These are phyloP conservation scores for Sylvilagus floridanus DNA, from an alignment of 2,797 vertebrate genomes.

Conservation along the genomic window DNA sequence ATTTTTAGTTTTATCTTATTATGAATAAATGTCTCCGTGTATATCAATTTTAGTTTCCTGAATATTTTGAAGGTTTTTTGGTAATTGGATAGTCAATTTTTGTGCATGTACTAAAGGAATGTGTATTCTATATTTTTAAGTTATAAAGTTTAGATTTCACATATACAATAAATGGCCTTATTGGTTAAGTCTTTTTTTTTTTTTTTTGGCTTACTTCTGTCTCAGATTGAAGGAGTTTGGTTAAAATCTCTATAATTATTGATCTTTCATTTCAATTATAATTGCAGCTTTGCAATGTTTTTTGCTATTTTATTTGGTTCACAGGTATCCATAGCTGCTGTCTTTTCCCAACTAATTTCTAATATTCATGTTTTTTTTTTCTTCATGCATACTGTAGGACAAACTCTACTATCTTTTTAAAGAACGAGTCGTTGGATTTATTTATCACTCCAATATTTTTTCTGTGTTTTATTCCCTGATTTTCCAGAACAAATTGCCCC, in stretches of 20 bases:
- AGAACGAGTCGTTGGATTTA: neutral
- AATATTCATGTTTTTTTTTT: conserved; percentile 9
- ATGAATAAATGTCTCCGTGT: neutral
- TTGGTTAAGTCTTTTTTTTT: neutral
- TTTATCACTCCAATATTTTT: neutral
- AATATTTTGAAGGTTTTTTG: neutral
- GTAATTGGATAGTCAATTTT: neutral
- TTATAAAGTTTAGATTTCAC: neutral
- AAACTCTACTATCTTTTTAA: neutral
- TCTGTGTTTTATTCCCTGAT: neutral
- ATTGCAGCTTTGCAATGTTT: conserved; percentile 12
- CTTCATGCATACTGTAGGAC: neutral
- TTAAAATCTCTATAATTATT: neutral
- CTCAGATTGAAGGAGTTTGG: neutral
- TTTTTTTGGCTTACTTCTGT: neutral
- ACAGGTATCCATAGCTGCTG: neutral
- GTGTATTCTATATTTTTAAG: neutral
- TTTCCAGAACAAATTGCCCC: neutral
- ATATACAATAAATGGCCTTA: neutral
- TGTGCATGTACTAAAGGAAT: neutral
- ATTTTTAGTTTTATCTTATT: neutral
- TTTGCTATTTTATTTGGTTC: neutral
- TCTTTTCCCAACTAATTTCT: neutral
- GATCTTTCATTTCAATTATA: neutral
- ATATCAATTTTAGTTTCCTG: neutral